Conservation (phyloP, 2,797 vertebrate species). For the Cyprinodon diabolis region DNA sequence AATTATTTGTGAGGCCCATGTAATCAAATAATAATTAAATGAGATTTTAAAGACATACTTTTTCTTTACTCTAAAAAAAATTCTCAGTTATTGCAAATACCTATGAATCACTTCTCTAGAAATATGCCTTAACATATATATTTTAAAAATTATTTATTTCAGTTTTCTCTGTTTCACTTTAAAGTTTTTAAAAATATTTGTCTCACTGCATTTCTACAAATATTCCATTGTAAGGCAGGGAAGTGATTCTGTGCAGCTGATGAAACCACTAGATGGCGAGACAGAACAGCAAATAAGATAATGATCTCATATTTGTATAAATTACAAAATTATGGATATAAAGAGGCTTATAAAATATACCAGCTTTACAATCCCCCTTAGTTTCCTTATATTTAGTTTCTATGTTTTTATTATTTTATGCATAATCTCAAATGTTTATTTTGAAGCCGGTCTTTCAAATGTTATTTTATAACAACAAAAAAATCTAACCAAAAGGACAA, state of each 20-base stretch:
- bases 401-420: too few relatives aligned
- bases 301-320: neutral
- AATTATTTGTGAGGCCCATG: neutral
- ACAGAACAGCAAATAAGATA: neutral
- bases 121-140: neutral
- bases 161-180: neutral
- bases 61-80: too few relatives aligned
- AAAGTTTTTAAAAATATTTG: neutral
- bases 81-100: neutral
- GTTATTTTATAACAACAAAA: neutral
- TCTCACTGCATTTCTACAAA: neutral
- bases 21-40: neutral
- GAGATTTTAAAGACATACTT: too few relatives aligned
- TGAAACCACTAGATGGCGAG: conserved; percentile 4
- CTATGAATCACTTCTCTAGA: neutral
- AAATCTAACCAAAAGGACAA: neutral
- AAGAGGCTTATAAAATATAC: neutral
- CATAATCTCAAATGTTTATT: neutral
- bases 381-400: neutral
- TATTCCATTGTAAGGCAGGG: neutral
- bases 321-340: neutral
- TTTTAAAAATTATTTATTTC: too few relatives aligned
- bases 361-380: neutral
- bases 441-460: neutral
- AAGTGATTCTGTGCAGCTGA: neutral